Evolutionary conservation across 2,113 vertebrate genomes (phyloP), one percentile per base, ranked within the genome.

Genomic region (Pedionomus torquatus): DNA sequence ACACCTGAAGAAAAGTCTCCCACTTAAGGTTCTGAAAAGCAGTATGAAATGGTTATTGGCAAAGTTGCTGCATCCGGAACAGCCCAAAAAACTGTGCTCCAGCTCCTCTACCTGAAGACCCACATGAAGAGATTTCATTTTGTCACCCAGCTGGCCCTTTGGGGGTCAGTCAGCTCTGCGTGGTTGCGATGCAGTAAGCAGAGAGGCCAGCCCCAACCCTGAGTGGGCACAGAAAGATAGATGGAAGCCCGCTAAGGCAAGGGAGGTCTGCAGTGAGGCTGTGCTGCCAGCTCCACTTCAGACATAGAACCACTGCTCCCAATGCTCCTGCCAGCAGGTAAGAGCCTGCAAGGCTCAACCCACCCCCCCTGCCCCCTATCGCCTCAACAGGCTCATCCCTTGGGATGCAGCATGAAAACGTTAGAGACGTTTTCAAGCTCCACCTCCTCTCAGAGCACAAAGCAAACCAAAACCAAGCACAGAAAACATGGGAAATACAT

Each of bases 161-260:
- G 64, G 26, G 55, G 9, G 25, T 17, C 79, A 8, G 3, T 21
- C 55, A 60, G n/a, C 24, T 70, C 35, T 1, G 2, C 28, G 13
- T 31, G 37, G 15, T 4, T 76, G 64, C 0, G 0, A 25, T 28
- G 13, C 39, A 25, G 37, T 16, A 41, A 25, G 54, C n/a, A 68
- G 75, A 4, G 10, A 14, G 7, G 13, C 31, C 41, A 70, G 30
- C 9, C 30, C 11, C 4, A 11, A 37, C 10, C 52, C 58, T 3
- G 0, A 21, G 26, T 0, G 4, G 33, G 33, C 30, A 54, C 3
- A 0, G 21, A n/a, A 20, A 43, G 35, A 21, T 7, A n/a, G 71
- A 15, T 1, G 0, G 5, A 68, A 18, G 8, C 33, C 5, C 1
- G 58, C 58, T 39, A 35, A 5, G 3, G 7, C 33, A 41, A 9